Evolutionary conservation across 2,113 vertebrate species (phyloP).

Genomic region (Chelonoidis abingdonii): DNA sequence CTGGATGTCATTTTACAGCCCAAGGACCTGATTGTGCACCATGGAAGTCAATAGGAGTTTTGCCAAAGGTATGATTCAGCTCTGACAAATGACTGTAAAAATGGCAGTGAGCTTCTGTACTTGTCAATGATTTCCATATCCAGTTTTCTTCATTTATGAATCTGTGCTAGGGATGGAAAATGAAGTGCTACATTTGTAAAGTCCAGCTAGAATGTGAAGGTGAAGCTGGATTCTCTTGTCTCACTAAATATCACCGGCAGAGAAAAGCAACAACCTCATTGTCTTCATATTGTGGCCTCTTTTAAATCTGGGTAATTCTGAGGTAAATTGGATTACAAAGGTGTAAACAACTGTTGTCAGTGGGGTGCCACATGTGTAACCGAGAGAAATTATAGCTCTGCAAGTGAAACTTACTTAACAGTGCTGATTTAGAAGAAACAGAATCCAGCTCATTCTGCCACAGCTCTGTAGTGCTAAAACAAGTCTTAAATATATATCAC

Average conservation of each 20-base stretch:
- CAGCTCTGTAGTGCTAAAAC: background rate
- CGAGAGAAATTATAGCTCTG: background rate
- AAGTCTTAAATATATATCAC: background rate
- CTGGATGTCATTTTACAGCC: background rate
- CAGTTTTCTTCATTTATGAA: background rate
- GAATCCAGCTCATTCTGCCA: background rate
- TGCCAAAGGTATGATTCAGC: background rate
- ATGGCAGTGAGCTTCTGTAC: background rate
- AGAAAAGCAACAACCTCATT: background rate
- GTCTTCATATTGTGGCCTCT: background rate
- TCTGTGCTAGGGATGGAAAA: background rate
- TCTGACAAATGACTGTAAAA: background rate
- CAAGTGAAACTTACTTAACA: background rate
- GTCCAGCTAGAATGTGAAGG: background rate
- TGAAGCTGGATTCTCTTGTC: background rate
- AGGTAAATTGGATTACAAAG: background rate
- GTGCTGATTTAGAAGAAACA: background rate
- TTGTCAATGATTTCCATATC: background rate
- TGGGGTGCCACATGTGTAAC: background rate
- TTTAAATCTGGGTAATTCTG: background rate
- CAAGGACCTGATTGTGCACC: background rate
- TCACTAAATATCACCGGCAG: background rate
- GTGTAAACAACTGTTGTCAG: background rate
- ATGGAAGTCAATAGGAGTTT: background rate
- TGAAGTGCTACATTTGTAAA: background rate